Base-by-base conservation (phyloP, 2,113 vertebrate genomes). In the Corythornis vintsioides region DNA sequence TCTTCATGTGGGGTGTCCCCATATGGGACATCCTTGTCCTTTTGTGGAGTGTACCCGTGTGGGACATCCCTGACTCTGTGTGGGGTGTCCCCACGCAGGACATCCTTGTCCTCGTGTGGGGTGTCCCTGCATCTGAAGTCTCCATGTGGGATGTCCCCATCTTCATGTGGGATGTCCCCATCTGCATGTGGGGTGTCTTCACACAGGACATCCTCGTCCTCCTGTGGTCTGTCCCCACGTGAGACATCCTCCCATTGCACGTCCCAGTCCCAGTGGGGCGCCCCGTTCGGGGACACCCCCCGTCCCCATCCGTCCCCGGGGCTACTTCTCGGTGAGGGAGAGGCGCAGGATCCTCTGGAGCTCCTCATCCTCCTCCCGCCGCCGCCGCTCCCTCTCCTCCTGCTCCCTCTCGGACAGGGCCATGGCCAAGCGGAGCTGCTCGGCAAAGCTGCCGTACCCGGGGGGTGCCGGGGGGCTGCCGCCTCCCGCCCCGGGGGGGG, bases 271-370 rank as follows among this genome's bases (percentile, higher is more conserved):
- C 10, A 5, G 3, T 21, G 16, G 35, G 25, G 48, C 4, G 0
- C 15, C 63, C 56, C 22, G 24, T 24, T 7, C 2, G 24, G 24
- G 50, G 50, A 14, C 50, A 14, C 50, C 50, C 45, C 50, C 50
- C 9, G 50, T 26, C 50, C 50, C 53, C 53, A 4, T 17, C 3
- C 15, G 26, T 45, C 22, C 45, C 31, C 3, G 11, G 10, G 0
- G 65, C 97, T 98, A 99, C 97, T 99, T 99, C 87, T 99, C 99
- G 0, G 98, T 99, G 96, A 99, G 98, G 11, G 99, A 99, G 83
- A 99, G 98, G 93, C 97, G 98, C 89, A 99, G 97, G 96, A 98
- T 98, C 86, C 98, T 98, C 97, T 99, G 98, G 2, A 99, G 94
- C 96, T 99, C 99, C 47, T 99, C 99, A 4, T 99, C 98, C 66